Base-by-base conservation (phyloP, 2,113 vertebrate genomes). In the Platanista minor region DNA sequence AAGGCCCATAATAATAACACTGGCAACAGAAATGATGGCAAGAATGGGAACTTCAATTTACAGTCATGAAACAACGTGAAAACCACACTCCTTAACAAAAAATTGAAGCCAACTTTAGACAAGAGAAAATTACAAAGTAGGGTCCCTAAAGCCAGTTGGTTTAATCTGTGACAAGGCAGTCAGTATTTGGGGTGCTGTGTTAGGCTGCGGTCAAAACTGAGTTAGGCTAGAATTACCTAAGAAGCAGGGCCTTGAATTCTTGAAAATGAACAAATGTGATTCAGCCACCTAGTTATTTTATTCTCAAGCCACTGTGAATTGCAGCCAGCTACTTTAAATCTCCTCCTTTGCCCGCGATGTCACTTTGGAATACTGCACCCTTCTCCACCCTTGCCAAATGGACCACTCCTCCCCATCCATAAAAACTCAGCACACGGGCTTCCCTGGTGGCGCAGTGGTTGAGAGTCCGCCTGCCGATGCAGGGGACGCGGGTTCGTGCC, bases 11-110 rank as follows among this genome's bases (percentile, higher is more conserved):
- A 97, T 95, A 96, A 98, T 88, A 96, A 84, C 83, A n/a, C 1
- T 83, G 72, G 94, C 82, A 97, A 95, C 94, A 96, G 49, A 98
- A 98, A 98, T 72, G 49, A 95, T 39, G 20, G 91, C 75, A 46
- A 91, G 96, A 98, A 94, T 54, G 84, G 86, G 83, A 90, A 77
- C 81, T 94, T 90, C 94, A 89, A 98, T 98, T 90, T 96, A 95
- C 74, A 97, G n/a, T 87, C 95, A 80, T 52, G 87, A 91, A 97
- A 97, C 69, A 98, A 97, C 94, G 89, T 94, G 94, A 86, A 96
- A 96, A 94, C 95, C 96, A 96, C 41, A 95, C 39, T 96, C 84
- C 86, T 98, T 80, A 77, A 66, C 59, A 77, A 94, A 98, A 96
- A 90, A 81, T 69, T 94, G 78, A 98, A 91, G 90, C 3, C 59